Percentiles rank a stretch among this genome's conserved stretches.
These are phyloP conservation scores for Coronaproctus castanopsis DNA, from an alignment of 2,888 invertebrate species.

Conservation along the genomic window DNA sequence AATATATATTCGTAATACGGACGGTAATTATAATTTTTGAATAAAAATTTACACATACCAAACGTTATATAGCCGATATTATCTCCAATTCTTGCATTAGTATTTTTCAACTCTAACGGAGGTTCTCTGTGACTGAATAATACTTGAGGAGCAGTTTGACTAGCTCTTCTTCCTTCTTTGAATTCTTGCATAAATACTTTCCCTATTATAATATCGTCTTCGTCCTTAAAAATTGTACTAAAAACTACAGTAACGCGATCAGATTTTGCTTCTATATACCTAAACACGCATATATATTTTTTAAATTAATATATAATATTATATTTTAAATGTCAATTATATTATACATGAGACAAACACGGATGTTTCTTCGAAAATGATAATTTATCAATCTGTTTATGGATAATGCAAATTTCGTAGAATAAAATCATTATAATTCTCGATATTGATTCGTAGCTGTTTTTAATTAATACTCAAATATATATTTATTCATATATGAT, in stretches of 20 bases:
- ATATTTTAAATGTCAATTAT: background rate
- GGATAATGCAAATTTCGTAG: no score
- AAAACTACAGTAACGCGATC: conserved; percentile 98
- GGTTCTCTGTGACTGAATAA: conserved; percentile 89
- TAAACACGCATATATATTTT: conserved; percentile 25
- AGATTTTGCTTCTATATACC: conserved; percentile 93
- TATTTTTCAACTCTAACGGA: conserved; percentile 80
- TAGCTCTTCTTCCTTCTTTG: conserved; percentile 88
- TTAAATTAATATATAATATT: no score
- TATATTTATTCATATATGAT: no score
- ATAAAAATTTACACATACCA: conserved; percentile 55
- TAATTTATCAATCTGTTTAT: no score
- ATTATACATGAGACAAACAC: no score
- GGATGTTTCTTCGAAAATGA: no score
- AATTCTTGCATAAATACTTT: conserved; percentile 99
- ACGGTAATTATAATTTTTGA: no score
- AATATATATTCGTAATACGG: no score
- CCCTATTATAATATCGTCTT: conserved; percentile 94
- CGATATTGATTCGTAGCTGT: no score
- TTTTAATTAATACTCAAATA: no score
- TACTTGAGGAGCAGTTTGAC: conserved; percentile 81
- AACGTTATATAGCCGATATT: conserved; percentile 99
- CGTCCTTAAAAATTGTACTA: conserved; percentile 94
- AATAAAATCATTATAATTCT: no score
- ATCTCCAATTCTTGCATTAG: conserved; percentile 81